Evolutionary conservation across 2,113 vertebrate species (phyloP), one percentile per base, ranked within the genome.

Genomic region (Patagioenas fasciata): DNA sequence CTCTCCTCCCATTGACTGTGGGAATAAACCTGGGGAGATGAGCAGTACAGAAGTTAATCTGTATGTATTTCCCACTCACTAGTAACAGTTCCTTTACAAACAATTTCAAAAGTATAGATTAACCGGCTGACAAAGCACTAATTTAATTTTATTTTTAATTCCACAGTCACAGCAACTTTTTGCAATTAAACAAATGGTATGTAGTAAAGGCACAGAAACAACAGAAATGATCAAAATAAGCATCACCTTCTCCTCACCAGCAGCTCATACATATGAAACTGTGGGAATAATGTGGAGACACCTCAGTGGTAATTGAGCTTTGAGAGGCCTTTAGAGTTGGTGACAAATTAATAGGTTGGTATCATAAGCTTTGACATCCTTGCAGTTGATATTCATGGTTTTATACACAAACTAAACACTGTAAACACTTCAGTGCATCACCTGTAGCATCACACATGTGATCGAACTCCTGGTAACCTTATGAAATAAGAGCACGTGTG

Each of bases 321-420:
- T 90, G 54, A 73, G 62, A 83, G 47, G 58, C 57, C 29, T 65
- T 61, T 50, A 65, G 54, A 66, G 40, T 0, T 26, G 19, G 19
- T 56, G 85, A 93, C 80, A 91, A 62, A 88, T 80, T 48, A 85
- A 91, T 44, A 80, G 66, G 44, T 6, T 67, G 56, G 36, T 50
- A 50, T 80, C 31, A 12, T 61, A 81, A 85, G 29, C 56, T 50
- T 57, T 65, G 36, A 90, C 44, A 86, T 14, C 62, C 67, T 85
- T 53, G n/a, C 40, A 91, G 57, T 61, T 92, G 25, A 12, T 66
- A 80, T 79, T 80, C 71, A 65, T 40, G 31, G 42, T 44, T 93
- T 95, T 90, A 73, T 5, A 88, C 7, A 53, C 56, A 71, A 74
- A 42, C 24, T 25, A 34, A 74, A 16, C 50, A 10, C 29, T 79